These are phyloP conservation scores for Athrips mouffetella DNA, from an alignment of 2,888 invertebrate species.

Conservation along the genomic window DNA sequence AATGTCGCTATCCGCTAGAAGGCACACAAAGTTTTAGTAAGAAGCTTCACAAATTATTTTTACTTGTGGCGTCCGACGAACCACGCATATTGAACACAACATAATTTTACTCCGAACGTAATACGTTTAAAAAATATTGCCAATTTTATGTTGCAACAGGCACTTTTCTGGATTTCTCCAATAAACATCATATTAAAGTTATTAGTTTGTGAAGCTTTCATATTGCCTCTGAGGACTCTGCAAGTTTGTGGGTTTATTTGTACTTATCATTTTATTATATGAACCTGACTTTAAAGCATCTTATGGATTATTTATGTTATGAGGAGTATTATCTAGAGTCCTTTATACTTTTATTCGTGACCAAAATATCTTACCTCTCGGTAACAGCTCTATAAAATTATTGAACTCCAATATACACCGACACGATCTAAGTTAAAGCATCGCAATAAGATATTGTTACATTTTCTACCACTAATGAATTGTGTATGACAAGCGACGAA, in stretches of 20 bases:
- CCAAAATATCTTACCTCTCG: constrained; percentile 60
- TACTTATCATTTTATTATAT: constrained; percentile 54
- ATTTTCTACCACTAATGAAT: constrained; percentile 65
- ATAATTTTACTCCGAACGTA: constrained; percentile 59
- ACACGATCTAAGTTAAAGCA: constrained; percentile 76
- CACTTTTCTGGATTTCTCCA: constrained; percentile 78
- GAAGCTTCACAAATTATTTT: constrained; percentile 74
- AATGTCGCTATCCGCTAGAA: constrained; percentile 76
- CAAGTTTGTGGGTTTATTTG: constrained; percentile 59
- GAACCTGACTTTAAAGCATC: constrained; percentile 52
- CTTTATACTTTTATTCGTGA: constrained; percentile 47
- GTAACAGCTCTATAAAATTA: constrained; percentile 68
- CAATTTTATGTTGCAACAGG: constrained; percentile 77
- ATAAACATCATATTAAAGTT: constrained; percentile 75
- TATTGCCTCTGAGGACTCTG: constrained; percentile 68
- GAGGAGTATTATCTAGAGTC: constrained; percentile 55
- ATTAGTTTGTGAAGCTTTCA: constrained; percentile 66
- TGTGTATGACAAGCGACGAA: constrained; percentile 62
- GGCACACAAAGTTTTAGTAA: constrained; percentile 77
- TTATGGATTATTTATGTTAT: constrained; percentile 51
- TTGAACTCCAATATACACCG: constrained; percentile 66
- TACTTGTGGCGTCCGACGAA: too few species aligned
- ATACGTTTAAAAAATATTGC: constrained; percentile 75
- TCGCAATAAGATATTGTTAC: constrained; percentile 77
- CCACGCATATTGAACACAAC: constrained; percentile 58